Evolutionary conservation across 2,888 invertebrate species (phyloP), one percentile per base, ranked within the genome.

Genomic region (Lobophora halterata): DNA sequence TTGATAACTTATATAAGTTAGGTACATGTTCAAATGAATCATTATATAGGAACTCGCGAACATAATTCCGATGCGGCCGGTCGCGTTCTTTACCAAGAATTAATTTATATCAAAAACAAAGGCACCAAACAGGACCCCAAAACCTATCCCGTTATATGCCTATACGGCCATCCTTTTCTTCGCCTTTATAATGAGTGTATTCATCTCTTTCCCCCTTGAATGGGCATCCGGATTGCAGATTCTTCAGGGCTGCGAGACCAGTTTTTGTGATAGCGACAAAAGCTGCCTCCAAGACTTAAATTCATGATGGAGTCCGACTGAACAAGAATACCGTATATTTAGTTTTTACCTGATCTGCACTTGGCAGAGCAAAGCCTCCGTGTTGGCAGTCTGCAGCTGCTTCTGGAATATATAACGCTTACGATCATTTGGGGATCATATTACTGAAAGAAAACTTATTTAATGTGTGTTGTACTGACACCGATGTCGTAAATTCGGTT

Each of bases 151-250:
- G 83, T 83, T 83, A 82, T 68, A 53, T 66, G 63, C 59, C 61
- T 68, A 50, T 61, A 52, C 52, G 37, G 44, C 54, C 52, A 44
- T 79, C 78, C 60, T 58, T 64, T 43, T 75, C 67, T 32, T 23
- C 35, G 54, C 1, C 33, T 20, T 17, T 28, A 20, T 33, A 33
- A 31, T 46, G 41, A 39, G 31, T 43, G 55, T 65, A 35, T 35
- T 40, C 40, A 44, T 79, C 81, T 63, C 71, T 60, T 57, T 82
- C 56, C 55, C 76, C 57, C 81, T 70, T 83, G 69, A 82, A 83
- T 83, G 83, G 79, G 65, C 72, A 79, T 70, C 74, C 64, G 70
- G 74, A 74, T 80, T 71, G 73, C 73, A 68, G 68, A 72, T 62
- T 52, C 48, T 50, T 37, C 32, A 40, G 68, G 64, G 42, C 37